Evolutionary conservation across 2,797 vertebrate genomes (phyloP), one percentile per base, ranked within the genome.

Genomic region (Semotilus atromaculatus): DNA sequence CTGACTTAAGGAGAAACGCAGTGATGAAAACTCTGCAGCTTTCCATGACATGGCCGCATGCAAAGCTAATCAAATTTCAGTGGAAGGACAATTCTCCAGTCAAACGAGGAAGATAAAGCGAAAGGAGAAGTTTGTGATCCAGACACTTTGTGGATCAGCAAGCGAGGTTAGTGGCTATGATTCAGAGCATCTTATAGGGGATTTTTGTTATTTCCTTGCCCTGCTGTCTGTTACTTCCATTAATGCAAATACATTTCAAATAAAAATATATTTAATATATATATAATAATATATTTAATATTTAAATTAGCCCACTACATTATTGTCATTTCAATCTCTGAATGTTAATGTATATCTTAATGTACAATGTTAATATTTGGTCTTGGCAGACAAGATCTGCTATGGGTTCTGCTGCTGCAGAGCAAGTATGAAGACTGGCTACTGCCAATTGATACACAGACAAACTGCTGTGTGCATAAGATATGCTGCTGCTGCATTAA

Each of bases 1-100:
- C 34, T 67, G 7, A 34, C 64, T 75, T n/a, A 38, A 58, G 7
- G 21, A 58, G 31, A 75, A 36, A 31, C 34, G 6, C 31, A 75
- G 21, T 4, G 48, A 23, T 34, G 38, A 13, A 23, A 71, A 7
- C 23, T 0, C 7, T 18, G 48, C 48, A 55, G 5, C 5, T 36
- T 75, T 75, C 73, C 23, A 9, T 76, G 74, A 38, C 51, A 26
- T 38, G 74, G 53, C n/a, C n/a, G 40, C 18, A 76, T 76, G 53
- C 74, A 58, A 76, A 76, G 23, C 7, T 58, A 58, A 38, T 60
- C 53, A 55, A 75, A 75, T 36, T 36, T 55, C 19, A 34, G 31
- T 55, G 48, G 31, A 55, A 14, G 31, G 48, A 36, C 73, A 55
- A 75, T 14, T 51, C 11, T 55, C 31, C 16, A 31, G 48, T 55